Conservation (phyloP, 92 coral and sea anemone species). For the Hydrozoanthus gracilis region DNA sequence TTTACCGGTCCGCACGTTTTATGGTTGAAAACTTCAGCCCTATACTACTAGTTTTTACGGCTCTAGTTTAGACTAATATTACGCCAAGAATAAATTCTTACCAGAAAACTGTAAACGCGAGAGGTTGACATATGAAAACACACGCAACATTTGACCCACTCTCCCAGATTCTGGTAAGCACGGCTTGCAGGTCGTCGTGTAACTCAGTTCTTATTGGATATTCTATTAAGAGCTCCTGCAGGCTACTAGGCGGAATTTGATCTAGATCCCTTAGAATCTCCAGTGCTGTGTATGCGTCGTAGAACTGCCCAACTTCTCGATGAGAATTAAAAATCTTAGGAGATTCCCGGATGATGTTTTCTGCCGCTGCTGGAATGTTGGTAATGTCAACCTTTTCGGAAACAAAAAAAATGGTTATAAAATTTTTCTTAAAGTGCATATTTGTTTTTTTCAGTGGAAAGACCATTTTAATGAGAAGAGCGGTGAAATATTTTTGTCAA, state of each 20-base stretch:
- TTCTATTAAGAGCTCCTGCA: not conserved
- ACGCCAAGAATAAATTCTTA: not conserved
- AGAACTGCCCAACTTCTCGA: not conserved
- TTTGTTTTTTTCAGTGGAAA: no score
- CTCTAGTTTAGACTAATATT: not conserved
- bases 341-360: not conserved
- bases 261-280: not conserved
- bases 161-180: constrained; percentile 14
- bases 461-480: no score
- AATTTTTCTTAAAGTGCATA: not conserved
- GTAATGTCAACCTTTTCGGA: not conserved
- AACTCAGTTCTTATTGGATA: not conserved
- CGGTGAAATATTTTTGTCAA: no score
- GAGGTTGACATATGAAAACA: constrained; percentile 15
- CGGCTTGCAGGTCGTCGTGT: not conserved
- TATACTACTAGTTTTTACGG: no score
- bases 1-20: no score
- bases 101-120: constrained; percentile 22
- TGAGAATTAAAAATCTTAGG: not conserved
- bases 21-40: no score
- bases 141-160: constrained; percentile 6
- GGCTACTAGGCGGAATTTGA: not conserved
- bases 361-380: not conserved
- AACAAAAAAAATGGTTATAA: not conserved
- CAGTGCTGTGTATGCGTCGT: constrained; percentile 6